These are phyloP conservation scores for Diplosoma virens DNA, from an alignment of 23 tunicate species.

Conservation along the genomic window DNA sequence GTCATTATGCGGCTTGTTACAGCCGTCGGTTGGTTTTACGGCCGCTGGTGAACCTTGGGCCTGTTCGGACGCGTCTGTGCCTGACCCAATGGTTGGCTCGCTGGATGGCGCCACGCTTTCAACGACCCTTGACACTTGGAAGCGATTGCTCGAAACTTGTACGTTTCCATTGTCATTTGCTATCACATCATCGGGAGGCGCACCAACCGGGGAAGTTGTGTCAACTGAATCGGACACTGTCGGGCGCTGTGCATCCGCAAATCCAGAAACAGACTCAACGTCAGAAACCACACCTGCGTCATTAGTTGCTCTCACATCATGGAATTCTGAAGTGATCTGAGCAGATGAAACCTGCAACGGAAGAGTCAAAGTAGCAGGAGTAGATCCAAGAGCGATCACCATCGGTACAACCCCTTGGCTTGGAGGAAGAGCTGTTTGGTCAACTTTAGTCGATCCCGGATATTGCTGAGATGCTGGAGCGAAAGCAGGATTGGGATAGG, in stretches of 20 bases:
- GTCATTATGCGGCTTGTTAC: background rate
- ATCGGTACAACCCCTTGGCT: constrained; percentile 10
- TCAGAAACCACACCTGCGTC: background rate
- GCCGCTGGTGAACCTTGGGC: too few relatives aligned
- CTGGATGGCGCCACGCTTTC: background rate
- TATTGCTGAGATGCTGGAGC: background rate
- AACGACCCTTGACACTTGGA: constrained; percentile 44
- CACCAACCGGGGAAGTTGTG: background rate
- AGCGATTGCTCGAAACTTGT: constrained; percentile 19
- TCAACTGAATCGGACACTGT: background rate
- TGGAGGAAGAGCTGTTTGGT: background rate
- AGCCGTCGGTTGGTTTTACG: too few relatives aligned
- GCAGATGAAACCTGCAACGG: background rate
- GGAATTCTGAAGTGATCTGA: background rate
- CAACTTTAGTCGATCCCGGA: background rate
- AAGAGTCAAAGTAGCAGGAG: background rate
- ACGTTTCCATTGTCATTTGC: background rate
- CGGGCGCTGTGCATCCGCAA: too few relatives aligned
- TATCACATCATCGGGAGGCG: background rate
- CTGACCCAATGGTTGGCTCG: too few relatives aligned
- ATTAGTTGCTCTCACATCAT: background rate
- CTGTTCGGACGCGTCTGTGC: too few relatives aligned
- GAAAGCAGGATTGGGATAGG: background rate
- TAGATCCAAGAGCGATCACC: background rate
- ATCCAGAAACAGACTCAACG: constrained; percentile 1